Base-by-base conservation (phyloP, 1,140 invertebrate genomes). In the Mactra quadrangularis region DNA sequence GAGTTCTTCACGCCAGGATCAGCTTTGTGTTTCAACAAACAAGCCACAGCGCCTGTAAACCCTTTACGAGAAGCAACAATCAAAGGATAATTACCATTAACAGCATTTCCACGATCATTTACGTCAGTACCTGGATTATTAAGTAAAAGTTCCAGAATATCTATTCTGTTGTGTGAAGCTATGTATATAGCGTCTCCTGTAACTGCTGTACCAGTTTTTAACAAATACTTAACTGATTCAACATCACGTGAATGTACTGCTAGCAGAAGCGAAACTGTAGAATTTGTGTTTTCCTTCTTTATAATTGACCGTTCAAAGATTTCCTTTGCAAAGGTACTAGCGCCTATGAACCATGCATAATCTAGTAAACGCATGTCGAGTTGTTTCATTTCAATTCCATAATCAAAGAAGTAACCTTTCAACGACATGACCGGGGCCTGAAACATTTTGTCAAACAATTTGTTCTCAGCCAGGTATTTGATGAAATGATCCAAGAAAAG, bases 401-500 rank as follows among this genome's bases (percentile, higher is more conserved):
- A 75, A 31, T 75, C 31, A 38, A 75, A 35, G 22, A 75, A 75
- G 27, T 59, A 75, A 25, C 71, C 71, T 13, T 53, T 75, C 71
- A 75, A 38, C 17, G 19, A 59, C 52, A 59, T 75, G 6, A 75
- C 71, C 38, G 71, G 71, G 33, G 25, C 11, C 13, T 27, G 1
- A 38, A 75, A 75, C n/a, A 75, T 13, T 7, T 59, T n/a, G 38
- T 75, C 9, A n/a, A n/a, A n/a, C 3, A n/a, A 22, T 13, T 41
- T 19, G 9, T 57, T 27, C 22, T 60, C 27, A 29, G 19, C 9
- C 0, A 75, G n/a, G 45, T 59, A 38, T 17, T 59, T 35, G 13
- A 75, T 59, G 17, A 75, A 75, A 1, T 22, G 17, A n/a, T 57
- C 38, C 9, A 75, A 29, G 59, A 75, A 75, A 31, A 4, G 15